A percentile compares a stretch with the other conserved stretches of the same genome.
Conservation (phyloP, 2,113 vertebrate genomes). For the Tiliqua scincoides region DNA sequence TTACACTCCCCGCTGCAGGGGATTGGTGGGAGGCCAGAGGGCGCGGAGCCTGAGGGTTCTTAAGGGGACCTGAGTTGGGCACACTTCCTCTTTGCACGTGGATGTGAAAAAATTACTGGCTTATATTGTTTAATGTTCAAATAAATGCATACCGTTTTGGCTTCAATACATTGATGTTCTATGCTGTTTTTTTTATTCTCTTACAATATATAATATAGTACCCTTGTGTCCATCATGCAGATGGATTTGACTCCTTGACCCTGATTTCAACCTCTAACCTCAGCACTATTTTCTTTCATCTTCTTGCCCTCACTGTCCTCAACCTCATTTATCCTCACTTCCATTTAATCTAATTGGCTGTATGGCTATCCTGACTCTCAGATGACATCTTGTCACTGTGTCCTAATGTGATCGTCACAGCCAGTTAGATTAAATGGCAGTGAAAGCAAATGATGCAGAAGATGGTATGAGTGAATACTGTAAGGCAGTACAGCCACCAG, state of each 20-base stretch:
- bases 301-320: neutral
- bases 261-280: neutral
- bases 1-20: no score
- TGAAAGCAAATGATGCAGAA: neutral
- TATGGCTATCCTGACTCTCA: neutral
- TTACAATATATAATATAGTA: neutral
- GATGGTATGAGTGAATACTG: neutral
- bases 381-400: neutral
- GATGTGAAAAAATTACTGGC: no score
- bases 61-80: no score
- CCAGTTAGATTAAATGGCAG: neutral
- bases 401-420: neutral
- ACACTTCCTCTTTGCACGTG: no score
- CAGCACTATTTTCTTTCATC: neutral
- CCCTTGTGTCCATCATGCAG: neutral
- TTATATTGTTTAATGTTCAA: no score
- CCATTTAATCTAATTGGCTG: neutral
- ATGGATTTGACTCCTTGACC: neutral
- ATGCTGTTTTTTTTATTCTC: neutral
- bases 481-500: neutral
- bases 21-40: no score
- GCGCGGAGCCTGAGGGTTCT: no score
- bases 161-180: neutral
- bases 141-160: neutral
- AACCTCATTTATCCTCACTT: neutral